Base-by-base conservation (phyloP, 2,113 vertebrate species). In the Paedocypris sp. region DNA sequence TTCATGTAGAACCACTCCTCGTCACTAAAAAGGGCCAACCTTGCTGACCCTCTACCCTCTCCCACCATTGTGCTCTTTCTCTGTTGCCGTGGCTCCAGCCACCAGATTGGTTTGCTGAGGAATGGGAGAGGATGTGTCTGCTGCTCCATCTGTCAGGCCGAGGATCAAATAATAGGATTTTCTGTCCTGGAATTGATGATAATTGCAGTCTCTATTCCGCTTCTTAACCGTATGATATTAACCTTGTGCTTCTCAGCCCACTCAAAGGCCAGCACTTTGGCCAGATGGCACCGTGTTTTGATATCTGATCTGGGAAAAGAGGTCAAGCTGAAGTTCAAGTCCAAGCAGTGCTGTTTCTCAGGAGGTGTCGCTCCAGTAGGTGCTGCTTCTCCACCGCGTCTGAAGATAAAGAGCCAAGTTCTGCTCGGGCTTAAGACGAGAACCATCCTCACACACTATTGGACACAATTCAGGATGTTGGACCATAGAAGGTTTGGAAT, bases 311-410 rank as follows among this genome's bases (percentile, higher is more conserved):
- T 2, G 57, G 54, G 72, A 79, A 80, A 70, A 68, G 73, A 67
- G 83, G 85, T 88, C 88, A 90, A 86, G 84, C 86, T 80, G 75
- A 88, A 87, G 88, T 90, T 89, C 85, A 90, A 73, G 82, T 79
- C 45, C 76, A 81, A 82, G 69, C 71, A 54, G 38, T 67, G 56
- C 46, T 66, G 48, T 41, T 63, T 60, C 69, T 75, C 79, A 75
- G 81, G 82, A 75, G 76, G 67, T 79, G 74, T 80, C 77, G 78
- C 80, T 84, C 71, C 82, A 77, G 79, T 64, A 73, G 66, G 68
- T 18, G 52, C 28, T 46, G 66, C 73, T 69, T 73, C 47, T 38
- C 23, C 19, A 10, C 19, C 3, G 51, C 53, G n/a, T n/a, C n/a
- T n/a, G n/a, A n/a, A n/a, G n/a, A n/a, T n/a, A n/a, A n/a, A n/a